These are phyloP conservation scores for Eurytoma adleriae DNA, from an alignment of 2,888 invertebrate genomes.

Conservation along the genomic window DNA sequence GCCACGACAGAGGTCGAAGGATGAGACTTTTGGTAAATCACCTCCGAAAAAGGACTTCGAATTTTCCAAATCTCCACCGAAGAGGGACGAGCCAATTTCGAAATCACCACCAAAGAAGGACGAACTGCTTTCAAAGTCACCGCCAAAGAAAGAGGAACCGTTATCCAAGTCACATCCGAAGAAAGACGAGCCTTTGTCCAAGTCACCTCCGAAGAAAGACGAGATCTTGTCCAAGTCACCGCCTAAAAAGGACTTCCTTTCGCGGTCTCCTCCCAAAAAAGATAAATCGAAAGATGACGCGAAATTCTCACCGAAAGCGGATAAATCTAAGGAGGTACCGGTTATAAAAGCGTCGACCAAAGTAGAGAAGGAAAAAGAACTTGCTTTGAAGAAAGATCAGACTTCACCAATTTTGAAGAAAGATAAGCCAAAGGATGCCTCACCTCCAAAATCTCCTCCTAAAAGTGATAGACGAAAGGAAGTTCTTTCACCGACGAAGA, in stretches of 20 bases:
- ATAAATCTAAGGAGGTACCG: constrained; percentile 32
- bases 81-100: constrained; percentile 14
- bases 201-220: too few relatives aligned
- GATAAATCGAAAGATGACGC: too few relatives aligned
- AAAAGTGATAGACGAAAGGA: constrained; percentile 34
- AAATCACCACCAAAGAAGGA: constrained; percentile 1
- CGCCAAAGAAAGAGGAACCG: too few relatives aligned
- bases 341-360: not conserved
- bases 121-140: too few relatives aligned
- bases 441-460: constrained; percentile 21
- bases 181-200: too few relatives aligned
- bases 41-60: constrained; percentile 54
- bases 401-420: constrained; percentile 7
- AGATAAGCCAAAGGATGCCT: constrained; percentile 1
- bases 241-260: too few relatives aligned
- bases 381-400: constrained; percentile 2
- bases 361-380: constrained; percentile 29
- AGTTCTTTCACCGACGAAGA: constrained; percentile 34
- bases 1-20: constrained; percentile 43
- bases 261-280: too few relatives aligned
- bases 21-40: constrained; percentile 47
- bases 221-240: too few relatives aligned
- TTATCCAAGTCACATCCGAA: too few relatives aligned
- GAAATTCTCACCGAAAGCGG: constrained; percentile 24
- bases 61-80: constrained; percentile 48